These are phyloP conservation scores for Muraenolepis orangiensis DNA, from an alignment of 2,797 vertebrate species.

Conservation along the genomic window DNA sequence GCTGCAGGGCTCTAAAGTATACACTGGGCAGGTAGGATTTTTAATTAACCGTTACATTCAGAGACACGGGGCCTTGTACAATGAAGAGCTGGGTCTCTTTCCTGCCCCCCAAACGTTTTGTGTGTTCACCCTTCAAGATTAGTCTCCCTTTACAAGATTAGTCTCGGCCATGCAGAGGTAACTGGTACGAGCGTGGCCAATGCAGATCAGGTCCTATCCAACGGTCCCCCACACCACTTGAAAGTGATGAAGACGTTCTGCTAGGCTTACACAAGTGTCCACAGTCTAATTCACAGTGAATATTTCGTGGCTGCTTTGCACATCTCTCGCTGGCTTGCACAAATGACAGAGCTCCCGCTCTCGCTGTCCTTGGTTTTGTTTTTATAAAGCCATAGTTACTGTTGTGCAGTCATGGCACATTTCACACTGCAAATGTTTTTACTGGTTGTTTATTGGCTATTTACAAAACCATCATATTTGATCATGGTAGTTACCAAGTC, in stretches of 20 bases:
- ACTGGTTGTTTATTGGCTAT: background rate
- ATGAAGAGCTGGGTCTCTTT: too few species aligned
- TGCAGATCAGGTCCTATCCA: background rate
- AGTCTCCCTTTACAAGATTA: background rate
- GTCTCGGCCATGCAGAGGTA: background rate
- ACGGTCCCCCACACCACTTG: background rate
- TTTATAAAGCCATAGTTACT: conserved; percentile 5
- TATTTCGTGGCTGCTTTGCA: background rate
- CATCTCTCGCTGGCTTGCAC: background rate
- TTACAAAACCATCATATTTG: too few species aligned
- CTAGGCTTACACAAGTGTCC: background rate
- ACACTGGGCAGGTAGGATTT: background rate
- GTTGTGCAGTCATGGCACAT: background rate
- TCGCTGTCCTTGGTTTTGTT: background rate
- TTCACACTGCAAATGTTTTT: conserved; percentile 7
- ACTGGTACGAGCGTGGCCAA: background rate
- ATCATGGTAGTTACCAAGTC: background rate
- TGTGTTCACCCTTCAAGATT: background rate
- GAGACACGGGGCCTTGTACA: background rate
- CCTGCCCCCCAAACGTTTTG: too few species aligned
- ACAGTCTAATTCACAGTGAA: background rate
- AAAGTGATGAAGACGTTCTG: background rate
- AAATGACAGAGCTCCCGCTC: background rate
- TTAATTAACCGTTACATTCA: background rate
- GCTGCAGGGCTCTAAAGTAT: background rate